These are phyloP conservation scores for Aphodius sticticus DNA, from an alignment of 2,888 invertebrate species.

Conservation along the genomic window DNA sequence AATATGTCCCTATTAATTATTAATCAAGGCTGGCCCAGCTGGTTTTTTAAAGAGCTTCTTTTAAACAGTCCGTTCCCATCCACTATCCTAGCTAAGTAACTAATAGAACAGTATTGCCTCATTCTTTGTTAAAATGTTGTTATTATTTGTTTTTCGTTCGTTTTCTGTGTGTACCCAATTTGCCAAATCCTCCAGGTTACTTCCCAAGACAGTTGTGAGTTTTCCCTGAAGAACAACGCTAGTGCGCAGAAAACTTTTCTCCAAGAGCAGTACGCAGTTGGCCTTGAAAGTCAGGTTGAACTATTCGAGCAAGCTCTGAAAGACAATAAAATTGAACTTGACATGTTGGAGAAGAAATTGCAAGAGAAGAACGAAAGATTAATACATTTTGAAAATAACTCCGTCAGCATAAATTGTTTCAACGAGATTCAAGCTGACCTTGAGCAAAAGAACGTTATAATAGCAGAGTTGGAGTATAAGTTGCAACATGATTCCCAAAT, in stretches of 20 bases:
- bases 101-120: constrained; percentile 54
- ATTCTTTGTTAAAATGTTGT: constrained; percentile 49
- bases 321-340: constrained; percentile 61
- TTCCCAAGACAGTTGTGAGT: background rate
- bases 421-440: constrained; percentile 43
- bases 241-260: no score
- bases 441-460: constrained; percentile 42
- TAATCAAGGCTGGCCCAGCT: constrained; percentile 83
- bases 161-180: constrained; percentile 32
- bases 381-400: constrained; percentile 44
- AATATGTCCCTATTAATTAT: no score
- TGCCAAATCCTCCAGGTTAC: constrained; percentile 5
- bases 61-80: constrained; percentile 64
- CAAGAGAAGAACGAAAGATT: constrained; percentile 47
- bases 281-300: constrained; percentile 65
- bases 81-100: constrained; percentile 40
- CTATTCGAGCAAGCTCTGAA: constrained; percentile 64
- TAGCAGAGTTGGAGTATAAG: constrained; percentile 58
- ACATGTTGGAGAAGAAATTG: constrained; percentile 47
- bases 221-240: background rate
- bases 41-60: constrained; percentile 96
- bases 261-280: constrained; percentile 48
- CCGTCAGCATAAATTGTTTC: constrained; percentile 44
- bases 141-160: constrained; percentile 10
- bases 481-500: constrained; percentile 64